A percentile compares a stretch with the other conserved stretches of the same genome.
These are phyloP conservation scores for Gastracanthus pulcherrimus DNA, from an alignment of 2,888 invertebrate species.

Conservation along the genomic window DNA sequence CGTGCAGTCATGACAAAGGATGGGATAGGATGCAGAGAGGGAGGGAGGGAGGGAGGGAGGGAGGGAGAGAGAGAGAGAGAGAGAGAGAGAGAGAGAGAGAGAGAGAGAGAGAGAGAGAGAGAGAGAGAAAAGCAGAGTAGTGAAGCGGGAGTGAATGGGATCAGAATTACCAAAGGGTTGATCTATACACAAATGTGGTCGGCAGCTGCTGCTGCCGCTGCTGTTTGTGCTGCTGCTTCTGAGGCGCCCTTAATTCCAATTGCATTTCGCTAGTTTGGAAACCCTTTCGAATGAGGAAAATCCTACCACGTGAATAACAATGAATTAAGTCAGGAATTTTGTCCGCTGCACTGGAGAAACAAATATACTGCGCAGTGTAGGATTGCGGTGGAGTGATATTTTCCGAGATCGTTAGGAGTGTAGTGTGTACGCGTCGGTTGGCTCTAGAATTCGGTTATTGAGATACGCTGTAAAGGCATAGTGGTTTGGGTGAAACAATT, in stretches of 20 bases:
- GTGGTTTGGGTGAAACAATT: neutral
- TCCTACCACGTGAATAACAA: conserved; percentile 11
- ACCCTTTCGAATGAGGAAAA: neutral
- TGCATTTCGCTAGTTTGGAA: conserved; percentile 18
- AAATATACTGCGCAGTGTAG: neutral
- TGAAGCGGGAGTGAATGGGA: too few species aligned
- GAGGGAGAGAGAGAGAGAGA: too few species aligned
- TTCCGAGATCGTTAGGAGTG: neutral
- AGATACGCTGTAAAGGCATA: neutral
- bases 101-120: too few species aligned
- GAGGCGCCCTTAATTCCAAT: conserved; percentile 37
- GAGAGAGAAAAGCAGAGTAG: too few species aligned
- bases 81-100: too few species aligned
- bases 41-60: neutral
- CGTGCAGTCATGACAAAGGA: too few species aligned
- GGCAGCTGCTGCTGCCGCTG: too few species aligned
- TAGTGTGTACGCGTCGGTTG: neutral
- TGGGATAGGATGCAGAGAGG: neutral
- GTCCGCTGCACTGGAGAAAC: neutral
- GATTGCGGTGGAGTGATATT: neutral
- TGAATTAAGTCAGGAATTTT: conserved; percentile 7
- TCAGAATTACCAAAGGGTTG: neutral
- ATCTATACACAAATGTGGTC: neutral
- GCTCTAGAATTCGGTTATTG: neutral
- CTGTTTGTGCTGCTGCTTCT: too few species aligned